Percentiles rank a stretch among this genome's conserved stretches.
phyloP scores from a whole-genome alignment of 2,888 invertebrate species.

The Netelia fuscicornis region DNA sequence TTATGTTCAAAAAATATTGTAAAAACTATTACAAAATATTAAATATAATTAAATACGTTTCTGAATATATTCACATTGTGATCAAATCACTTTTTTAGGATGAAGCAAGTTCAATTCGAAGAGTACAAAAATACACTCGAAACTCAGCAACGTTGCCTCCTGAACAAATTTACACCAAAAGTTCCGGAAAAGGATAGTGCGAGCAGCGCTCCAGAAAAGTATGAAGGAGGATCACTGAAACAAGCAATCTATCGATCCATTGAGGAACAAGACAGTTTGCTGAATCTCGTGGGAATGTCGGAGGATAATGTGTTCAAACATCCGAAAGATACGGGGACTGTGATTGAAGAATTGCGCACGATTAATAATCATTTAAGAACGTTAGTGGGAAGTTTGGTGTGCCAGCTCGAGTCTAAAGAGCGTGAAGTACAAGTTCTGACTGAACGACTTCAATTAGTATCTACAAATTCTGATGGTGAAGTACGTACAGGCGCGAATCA shows the following conservation, averaged over 20 bases:
- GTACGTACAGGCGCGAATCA: constrained; percentile 76
- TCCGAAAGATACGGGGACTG: constrained; percentile 88
- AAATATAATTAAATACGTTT: constrained; percentile 22
- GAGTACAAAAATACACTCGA: constrained; percentile 80
- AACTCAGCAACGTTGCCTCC: constrained; percentile 74
- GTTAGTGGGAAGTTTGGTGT: constrained; percentile 87
- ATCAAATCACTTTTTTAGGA: constrained; percentile 71
- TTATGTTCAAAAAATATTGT: no score
- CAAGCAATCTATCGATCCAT: constrained; percentile 87
- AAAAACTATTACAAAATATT: constrained; percentile 34
- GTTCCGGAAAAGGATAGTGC: constrained; percentile 74
- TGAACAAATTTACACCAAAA: constrained; percentile 75
- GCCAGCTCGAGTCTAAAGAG: constrained; percentile 89
- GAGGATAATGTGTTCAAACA: constrained; percentile 84
- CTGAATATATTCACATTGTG: constrained; percentile 7
- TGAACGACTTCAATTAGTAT: constrained; percentile 84
- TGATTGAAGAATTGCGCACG: constrained; percentile 89
- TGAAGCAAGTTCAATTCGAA: constrained; percentile 82
- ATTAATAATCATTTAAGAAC: constrained; percentile 88
- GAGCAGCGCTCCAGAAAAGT: constrained; percentile 66
- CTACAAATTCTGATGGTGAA: constrained; percentile 75
- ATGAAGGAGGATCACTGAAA: constrained; percentile 77
- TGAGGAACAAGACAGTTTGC: constrained; percentile 88
- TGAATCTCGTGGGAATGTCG: constrained; percentile 76
- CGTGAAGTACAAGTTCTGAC: constrained; percentile 88